These are phyloP conservation scores for Hippocampus barbouri DNA, from an alignment of 2,113 vertebrate species.

Conservation along the genomic window DNA sequence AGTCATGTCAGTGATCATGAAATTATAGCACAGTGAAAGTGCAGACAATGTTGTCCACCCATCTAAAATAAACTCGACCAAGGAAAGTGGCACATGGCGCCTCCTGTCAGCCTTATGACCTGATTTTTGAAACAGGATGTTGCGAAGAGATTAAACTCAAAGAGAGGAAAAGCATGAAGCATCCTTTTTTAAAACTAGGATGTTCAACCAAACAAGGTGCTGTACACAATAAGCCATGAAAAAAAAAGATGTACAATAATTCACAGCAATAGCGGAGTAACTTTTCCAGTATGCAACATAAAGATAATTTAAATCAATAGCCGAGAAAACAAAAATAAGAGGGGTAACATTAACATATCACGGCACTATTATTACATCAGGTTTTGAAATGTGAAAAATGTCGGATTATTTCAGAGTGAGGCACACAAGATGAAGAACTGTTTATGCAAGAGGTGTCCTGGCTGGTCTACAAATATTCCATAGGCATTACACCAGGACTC, in stretches of 20 bases:
- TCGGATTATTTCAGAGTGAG: neutral
- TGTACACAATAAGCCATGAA: neutral
- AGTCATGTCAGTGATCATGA: neutral
- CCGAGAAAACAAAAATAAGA: neutral
- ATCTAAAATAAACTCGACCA: neutral
- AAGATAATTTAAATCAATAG: neutral
- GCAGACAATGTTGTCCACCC: neutral
- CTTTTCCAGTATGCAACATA: neutral
- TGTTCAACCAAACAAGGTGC: slow-evolving; percentile 3
- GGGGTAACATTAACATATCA: neutral
- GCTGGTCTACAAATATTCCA: neutral
- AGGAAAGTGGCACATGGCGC: slow-evolving; percentile 2
- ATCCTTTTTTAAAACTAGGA: slow-evolving; percentile 37
- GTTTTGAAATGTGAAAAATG: neutral
- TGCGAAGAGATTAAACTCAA: slow-evolving; percentile 47
- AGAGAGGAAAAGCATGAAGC: slow-evolving; percentile 9
- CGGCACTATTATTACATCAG: neutral
- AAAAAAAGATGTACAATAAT: neutral
- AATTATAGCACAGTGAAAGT: neutral
- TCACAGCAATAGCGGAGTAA: neutral
- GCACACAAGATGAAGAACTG: neutral
- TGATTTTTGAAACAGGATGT: slow-evolving; percentile 66
- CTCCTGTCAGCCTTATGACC: slow-evolving; percentile 19
- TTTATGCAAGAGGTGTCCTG: neutral
- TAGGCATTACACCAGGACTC: neutral